Base-by-base conservation (phyloP, 2,113 vertebrate species). In the Heterotis niloticus region DNA sequence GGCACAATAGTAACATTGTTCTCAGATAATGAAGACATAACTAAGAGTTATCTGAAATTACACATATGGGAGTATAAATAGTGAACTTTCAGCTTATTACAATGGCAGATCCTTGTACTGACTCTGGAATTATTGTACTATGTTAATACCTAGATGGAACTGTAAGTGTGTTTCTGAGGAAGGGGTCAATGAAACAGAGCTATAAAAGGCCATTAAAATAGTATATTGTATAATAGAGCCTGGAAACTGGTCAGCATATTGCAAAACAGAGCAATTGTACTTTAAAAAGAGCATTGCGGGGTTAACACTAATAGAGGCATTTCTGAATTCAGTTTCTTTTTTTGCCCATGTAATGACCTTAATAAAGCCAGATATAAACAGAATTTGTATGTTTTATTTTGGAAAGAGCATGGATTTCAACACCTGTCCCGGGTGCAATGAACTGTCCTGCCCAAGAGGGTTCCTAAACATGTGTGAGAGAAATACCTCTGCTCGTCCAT, bases 341-440 rank as follows among this genome's bases (percentile, higher is more conserved):
- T 78, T 62, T n/a, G 16, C 13, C 67, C 18, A 17, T 23, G 24
- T 62, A 78, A 20, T 62, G 66, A 34, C 23, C 24, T 52, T 77
- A 16, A 68, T 14, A 14, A 14, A 16, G 17, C 64, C 5, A 24
- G 59, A 16, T 11, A 64, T 24, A 71, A 70, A 24, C 56, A 76
- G 64, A 68, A 54, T 56, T 17, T 17, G n/a, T 70, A 20, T 24
- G 17, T 76, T 51, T 76, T 68, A 59, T 52, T 79, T 82, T 44
- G 62, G 29, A 78, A 67, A 77, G 24, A 69, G n/a, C 26, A 64
- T 44, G 57, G 11, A 16, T 80, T 59, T 69, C 14, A 59, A n/a
- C 81, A 82, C 78, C 81, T 80, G 81, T 77, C 52, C 26, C 24
- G 59, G 65, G 28, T 44, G 28, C 54, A 59, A 64, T 72, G 51